Conservation (phyloP, 1,140 invertebrate genomes). For the Drosophila tani region DNA sequence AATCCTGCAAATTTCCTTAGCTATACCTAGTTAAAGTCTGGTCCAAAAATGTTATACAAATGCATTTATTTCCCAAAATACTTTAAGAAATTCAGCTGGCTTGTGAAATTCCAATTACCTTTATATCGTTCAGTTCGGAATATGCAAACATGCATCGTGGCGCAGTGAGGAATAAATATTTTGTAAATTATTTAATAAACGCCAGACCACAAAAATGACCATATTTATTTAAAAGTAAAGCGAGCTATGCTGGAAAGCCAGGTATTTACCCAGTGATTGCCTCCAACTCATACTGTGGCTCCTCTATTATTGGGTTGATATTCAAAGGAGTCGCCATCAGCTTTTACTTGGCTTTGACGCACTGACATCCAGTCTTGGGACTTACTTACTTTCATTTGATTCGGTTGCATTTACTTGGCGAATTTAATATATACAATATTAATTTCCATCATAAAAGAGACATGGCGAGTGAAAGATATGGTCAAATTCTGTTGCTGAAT, state of each 20-base stretch:
- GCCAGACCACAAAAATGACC: not conserved
- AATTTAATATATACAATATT: conserved; percentile 79
- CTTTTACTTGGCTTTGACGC: conserved; percentile 8
- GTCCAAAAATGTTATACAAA: not conserved
- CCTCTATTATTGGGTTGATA: not conserved
- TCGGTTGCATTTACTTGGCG: conserved; percentile 46
- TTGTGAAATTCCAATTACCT: conserved; percentile 5
- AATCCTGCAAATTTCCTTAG: no score
- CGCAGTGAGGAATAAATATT: not conserved
- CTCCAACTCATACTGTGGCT: not conserved
- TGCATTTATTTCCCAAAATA: not conserved
- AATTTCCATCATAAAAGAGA: conserved; percentile 74
- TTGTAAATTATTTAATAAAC: conserved; percentile 14
- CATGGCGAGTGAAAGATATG: not conserved
- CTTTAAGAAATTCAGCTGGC: not conserved
- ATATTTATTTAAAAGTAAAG: conserved; percentile 9
- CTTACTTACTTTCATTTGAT: conserved; percentile 25
- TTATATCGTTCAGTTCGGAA: not conserved
- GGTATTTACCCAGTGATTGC: conserved; percentile 18
- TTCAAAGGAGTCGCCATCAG: conserved; percentile 2
- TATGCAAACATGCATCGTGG: not conserved
- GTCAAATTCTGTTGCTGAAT: conserved; percentile 38
- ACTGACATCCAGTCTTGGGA: conserved; percentile 5
- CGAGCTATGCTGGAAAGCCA: not conserved
- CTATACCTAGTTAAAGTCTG: no score